Percentiles rank a stretch among this genome's conserved stretches.
phyloP scores from a whole-genome alignment of 2,113 vertebrate genomes.

The Ammospiza caudacuta region DNA sequence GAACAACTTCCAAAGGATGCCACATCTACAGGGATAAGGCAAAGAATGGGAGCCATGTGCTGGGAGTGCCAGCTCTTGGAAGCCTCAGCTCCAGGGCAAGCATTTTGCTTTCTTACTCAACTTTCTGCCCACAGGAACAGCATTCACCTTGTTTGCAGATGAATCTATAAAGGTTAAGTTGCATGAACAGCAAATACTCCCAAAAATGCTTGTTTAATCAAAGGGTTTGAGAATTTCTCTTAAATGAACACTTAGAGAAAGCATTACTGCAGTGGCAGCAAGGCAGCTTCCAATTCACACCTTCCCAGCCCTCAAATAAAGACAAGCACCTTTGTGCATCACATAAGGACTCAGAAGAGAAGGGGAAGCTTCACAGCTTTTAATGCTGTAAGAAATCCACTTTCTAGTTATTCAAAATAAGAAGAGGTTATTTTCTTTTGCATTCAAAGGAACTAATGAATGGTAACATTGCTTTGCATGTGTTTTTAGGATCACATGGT shows the following conservation, averaged over 20 bases:
- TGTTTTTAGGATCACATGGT: not conserved
- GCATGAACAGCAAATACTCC: not conserved
- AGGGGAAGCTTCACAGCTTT: not conserved
- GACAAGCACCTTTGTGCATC: not conserved
- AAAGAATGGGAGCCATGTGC: rapidly evolving
- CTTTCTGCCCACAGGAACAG: not conserved
- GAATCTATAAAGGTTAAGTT: not conserved
- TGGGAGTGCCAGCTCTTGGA: not conserved
- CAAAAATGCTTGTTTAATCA: not conserved
- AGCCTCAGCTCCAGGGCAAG: not conserved
- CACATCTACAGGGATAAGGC: not conserved
- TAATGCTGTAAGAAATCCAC: not conserved
- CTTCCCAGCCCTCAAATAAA: not conserved
- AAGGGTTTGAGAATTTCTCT: not conserved
- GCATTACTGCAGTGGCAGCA: not conserved
- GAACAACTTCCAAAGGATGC: not conserved
- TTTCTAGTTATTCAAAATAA: not conserved
- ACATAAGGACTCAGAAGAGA: not conserved
- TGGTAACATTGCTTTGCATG: not conserved
- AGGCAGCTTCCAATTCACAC: not conserved
- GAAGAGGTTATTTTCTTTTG: not conserved
- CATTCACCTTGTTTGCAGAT: not conserved
- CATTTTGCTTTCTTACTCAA: not conserved
- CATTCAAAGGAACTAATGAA: not conserved
- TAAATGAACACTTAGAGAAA: not conserved